Conservation (phyloP, 2,888 invertebrate species). For the Horisme vitalbata region DNA sequence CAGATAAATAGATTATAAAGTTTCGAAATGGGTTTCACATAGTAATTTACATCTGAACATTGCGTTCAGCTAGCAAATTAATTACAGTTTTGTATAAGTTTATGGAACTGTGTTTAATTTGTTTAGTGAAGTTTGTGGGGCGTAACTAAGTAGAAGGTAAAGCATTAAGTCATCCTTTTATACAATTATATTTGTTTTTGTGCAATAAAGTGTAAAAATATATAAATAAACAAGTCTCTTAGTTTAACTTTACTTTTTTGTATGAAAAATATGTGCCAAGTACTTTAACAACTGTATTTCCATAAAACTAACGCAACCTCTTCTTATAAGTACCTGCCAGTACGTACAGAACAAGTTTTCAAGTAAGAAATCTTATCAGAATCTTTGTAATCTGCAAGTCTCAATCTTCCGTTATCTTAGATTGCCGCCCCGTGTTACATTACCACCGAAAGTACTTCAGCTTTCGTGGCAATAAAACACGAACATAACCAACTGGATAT, state of each 20-base stretch:
- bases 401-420: conserved; percentile 77
- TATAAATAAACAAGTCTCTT: too few species aligned
- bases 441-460: too few species aligned
- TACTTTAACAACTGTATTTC: too few species aligned
- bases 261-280: too few species aligned
- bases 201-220: too few species aligned
- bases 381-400: conserved; percentile 65
- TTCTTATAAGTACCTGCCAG: too few species aligned
- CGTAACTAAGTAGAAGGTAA: conserved; percentile 31
- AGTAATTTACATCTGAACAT: not conserved
- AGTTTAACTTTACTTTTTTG: too few species aligned
- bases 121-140: conserved; percentile 21
- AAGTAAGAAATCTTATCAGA: conserved; percentile 66
- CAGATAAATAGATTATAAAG: too few species aligned
- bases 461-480: conserved; percentile 64
- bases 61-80: not conserved
- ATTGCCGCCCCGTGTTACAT: conserved; percentile 54
- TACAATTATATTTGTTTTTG: too few species aligned
- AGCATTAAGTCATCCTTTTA: conserved; percentile 35
- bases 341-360: conserved; percentile 22
- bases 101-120: conserved; percentile 16
- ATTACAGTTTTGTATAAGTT: not conserved
- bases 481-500: not conserved
- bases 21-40: too few species aligned
- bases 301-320: too few species aligned